Conservation (phyloP, 2,797 vertebrate genomes). For the Apogon talboti region DNA sequence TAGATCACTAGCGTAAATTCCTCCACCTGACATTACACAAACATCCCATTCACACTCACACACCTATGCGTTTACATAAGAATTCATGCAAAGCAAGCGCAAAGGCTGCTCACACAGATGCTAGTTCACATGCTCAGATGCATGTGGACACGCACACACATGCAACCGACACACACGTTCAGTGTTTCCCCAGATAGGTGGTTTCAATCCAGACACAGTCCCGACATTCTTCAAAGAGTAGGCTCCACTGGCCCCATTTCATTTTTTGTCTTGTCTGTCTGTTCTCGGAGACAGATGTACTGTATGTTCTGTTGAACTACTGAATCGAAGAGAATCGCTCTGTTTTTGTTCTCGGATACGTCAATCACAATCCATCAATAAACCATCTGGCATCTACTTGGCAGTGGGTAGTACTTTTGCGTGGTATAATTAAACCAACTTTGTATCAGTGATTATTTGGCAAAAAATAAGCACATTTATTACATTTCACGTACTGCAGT, state of each 20-base stretch:
- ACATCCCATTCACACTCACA: slow-evolving; percentile 21
- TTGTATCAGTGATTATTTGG: slow-evolving; percentile 39
- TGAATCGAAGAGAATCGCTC: slow-evolving; percentile 56
- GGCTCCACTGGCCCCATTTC: slow-evolving; percentile 46
- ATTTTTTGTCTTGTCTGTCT: slow-evolving; percentile 50
- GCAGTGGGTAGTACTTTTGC: slow-evolving; percentile 36
- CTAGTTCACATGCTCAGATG: slow-evolving; percentile 23
- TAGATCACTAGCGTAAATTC: slow-evolving; percentile 49
- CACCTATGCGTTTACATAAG: slow-evolving; percentile 10
- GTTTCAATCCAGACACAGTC: slow-evolving; percentile 39
- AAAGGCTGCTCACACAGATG: slow-evolving; percentile 11
- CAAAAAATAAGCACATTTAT: slow-evolving; percentile 15
- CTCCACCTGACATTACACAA: slow-evolving; percentile 36
- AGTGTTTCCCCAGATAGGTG: slow-evolving; percentile 40
- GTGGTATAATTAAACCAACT: slow-evolving; percentile 44
- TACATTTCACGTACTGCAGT: slow-evolving; percentile 2
- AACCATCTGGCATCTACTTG: slow-evolving; percentile 60
- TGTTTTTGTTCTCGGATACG: slow-evolving; percentile 47
- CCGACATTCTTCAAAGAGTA: slow-evolving; percentile 52
- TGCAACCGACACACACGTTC: slow-evolving; percentile 1
- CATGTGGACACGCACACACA: slow-evolving; percentile 18
- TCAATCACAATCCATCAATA: slow-evolving; percentile 64
- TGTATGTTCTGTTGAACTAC: slow-evolving; percentile 56
- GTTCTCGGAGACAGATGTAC: slow-evolving; percentile 55
- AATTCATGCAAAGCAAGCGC: slow-evolving; percentile 31